Evolutionary conservation across 2,888 invertebrate species (phyloP).

Genomic region (Lasioglossum vierecki): DNA sequence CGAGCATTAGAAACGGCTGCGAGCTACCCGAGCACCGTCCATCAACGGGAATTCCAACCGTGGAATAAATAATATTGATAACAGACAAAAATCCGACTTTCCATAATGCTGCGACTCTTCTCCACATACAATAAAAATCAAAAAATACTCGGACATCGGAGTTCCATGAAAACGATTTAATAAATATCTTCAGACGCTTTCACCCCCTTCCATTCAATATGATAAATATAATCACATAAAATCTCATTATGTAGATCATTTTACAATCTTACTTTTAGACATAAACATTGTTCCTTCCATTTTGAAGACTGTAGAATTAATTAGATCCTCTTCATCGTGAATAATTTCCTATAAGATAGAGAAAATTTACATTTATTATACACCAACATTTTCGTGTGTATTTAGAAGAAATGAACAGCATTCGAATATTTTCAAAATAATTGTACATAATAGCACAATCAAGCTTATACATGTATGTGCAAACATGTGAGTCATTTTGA

Average conservation of each 20-base stretch:
- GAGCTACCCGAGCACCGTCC: conserved; percentile 10
- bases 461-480: background rate
- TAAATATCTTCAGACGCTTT: background rate
- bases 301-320: background rate
- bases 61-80: conserved; percentile 52
- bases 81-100: conserved; percentile 6
- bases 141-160: background rate
- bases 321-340: background rate
- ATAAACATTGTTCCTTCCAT: background rate
- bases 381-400: background rate
- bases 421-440: background rate
- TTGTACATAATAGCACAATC: too few relatives aligned
- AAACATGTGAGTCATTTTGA: background rate
- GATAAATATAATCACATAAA: background rate
- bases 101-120: background rate
- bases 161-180: background rate
- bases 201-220: background rate
- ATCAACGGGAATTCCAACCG: conserved; percentile 24
- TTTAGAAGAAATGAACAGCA: too few relatives aligned
- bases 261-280: background rate
- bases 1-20: conserved; percentile 10
- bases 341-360: background rate
- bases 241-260: background rate
- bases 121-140: background rate
- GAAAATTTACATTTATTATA: background rate